These are phyloP conservation scores for Rhinolophus sinicus DNA, from an alignment of 2,113 vertebrate genomes.

Conservation along the genomic window DNA sequence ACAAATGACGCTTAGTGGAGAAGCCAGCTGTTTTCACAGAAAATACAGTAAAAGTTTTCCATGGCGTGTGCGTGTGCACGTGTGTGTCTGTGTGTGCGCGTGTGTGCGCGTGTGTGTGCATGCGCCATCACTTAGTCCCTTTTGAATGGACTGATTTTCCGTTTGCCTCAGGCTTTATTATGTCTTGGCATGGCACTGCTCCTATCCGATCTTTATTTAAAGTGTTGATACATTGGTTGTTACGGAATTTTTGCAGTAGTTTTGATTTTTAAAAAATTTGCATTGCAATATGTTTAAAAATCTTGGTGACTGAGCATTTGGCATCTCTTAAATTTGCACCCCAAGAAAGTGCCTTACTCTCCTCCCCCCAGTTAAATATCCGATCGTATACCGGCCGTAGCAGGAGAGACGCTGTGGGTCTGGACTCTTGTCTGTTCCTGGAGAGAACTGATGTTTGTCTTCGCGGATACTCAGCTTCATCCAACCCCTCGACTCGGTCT, in stretches of 20 bases:
- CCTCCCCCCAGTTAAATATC: neutral
- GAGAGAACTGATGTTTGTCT: neutral
- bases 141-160: neutral
- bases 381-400: fast-evolving
- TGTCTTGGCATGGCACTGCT: neutral
- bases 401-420: neutral
- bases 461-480: neutral
- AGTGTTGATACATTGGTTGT: neutral
- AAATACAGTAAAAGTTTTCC: too few relatives aligned
- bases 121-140: neutral
- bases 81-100: too few relatives aligned
- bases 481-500: neutral
- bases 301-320: neutral
- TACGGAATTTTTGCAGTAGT: neutral
- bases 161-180: neutral
- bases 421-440: neutral
- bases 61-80: too few relatives aligned
- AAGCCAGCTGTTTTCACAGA: neutral
- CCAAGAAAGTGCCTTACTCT: neutral
- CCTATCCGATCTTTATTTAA: neutral
- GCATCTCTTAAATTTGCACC: neutral
- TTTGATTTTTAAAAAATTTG: neutral
- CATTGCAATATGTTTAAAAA: neutral
- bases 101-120: too few relatives aligned
- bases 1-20: neutral